phyloP scores from a whole-genome alignment of 2,888 invertebrate genomes.

The Nasonovia ribisnigri region DNA sequence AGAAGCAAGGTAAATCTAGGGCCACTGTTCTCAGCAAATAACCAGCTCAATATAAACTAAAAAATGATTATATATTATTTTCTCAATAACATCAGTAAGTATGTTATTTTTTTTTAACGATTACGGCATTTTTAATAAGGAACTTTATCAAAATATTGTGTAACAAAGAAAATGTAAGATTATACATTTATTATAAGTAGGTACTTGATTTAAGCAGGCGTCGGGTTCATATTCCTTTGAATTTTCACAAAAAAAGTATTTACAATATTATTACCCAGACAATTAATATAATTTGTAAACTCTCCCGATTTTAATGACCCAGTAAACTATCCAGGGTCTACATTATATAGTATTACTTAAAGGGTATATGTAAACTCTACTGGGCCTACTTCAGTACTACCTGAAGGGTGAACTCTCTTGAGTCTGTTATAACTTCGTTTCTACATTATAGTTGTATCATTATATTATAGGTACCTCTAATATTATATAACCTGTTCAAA shows the following conservation, averaged over 20 bases:
- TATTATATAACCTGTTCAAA: too few species aligned
- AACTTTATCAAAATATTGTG: background rate
- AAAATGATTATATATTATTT: background rate
- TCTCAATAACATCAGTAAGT: background rate
- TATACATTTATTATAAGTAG: background rate
- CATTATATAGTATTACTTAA: too few species aligned
- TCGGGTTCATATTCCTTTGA: background rate
- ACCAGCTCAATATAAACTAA: background rate
- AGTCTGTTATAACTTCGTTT: too few species aligned
- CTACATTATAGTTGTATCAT: too few species aligned
- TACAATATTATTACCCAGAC: background rate
- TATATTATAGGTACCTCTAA: too few species aligned
- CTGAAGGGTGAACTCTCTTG: too few species aligned
- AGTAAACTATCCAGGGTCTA: too few species aligned
- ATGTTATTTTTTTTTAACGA: background rate
- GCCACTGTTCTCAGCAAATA: background rate
- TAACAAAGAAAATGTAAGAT: background rate
- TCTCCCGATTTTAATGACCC: too few species aligned
- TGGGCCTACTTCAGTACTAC: too few species aligned
- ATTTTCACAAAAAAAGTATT: background rate
- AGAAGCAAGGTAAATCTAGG: background rate
- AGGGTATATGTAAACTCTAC: too few species aligned
- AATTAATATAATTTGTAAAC: background rate
- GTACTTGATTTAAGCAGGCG: background rate
- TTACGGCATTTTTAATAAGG: background rate